phyloP scores from a whole-genome alignment of 2,888 invertebrate species.

The Patella ulyssiponensis region DNA sequence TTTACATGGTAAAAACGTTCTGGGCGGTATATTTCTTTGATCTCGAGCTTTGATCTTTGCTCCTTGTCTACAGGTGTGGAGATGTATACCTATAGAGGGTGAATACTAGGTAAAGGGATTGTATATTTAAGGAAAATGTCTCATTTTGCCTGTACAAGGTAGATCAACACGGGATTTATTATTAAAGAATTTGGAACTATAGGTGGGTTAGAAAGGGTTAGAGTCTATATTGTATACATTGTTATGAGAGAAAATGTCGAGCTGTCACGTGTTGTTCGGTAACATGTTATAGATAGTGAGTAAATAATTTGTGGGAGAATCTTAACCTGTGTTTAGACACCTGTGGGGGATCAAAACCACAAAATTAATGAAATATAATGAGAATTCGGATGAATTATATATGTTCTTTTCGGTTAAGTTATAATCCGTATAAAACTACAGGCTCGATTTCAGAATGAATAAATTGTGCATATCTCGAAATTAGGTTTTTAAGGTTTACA shows the following conservation, averaged over 20 bases:
- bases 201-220: neutral
- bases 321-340: neutral
- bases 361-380: neutral
- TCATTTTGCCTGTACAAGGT: neutral
- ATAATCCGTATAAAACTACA: too few species aligned
- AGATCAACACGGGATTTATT: neutral
- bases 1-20: neutral
- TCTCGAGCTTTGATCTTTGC: conserved; percentile 10
- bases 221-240: neutral
- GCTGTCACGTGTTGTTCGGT: conserved; percentile 11
- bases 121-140: conserved; percentile 8
- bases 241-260: neutral
- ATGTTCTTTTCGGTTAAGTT: too few species aligned
- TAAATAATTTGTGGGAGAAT: neutral
- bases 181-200: neutral
- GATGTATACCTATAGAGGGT: neutral
- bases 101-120: neutral
- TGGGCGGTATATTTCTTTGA: conserved; percentile 4
- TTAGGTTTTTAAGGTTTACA: too few species aligned
- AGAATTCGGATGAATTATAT: too few species aligned
- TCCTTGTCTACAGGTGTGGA: conserved; percentile 1
- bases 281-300: neutral
- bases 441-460: too few species aligned
- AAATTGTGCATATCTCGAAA: too few species aligned
- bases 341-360: neutral